Base-by-base conservation (phyloP, 2,797 vertebrate genomes). In the Pitangus sulphuratus region DNA sequence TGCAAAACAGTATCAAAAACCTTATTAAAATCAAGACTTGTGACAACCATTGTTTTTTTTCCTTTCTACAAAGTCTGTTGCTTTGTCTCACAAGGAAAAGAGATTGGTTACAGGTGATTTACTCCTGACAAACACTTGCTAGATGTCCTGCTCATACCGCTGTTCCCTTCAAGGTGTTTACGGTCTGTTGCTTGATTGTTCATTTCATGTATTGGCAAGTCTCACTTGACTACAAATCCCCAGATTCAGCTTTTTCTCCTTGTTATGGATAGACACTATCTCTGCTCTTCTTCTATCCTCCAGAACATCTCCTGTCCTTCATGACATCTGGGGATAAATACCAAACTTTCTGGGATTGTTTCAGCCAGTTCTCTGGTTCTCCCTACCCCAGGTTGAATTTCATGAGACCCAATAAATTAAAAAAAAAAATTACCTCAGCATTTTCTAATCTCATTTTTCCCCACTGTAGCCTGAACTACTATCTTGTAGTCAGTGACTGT, bases 141-240 rank as follows among this genome's bases (percentile, higher is more conserved):
- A 44, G 54, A 28, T 78, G 61, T 88, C 84, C 35, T 37, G 19
- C 26, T 92, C 17, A 54, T 66, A 87, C 61, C 35, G 25, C 91
- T 3, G 0, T 47, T 90, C 76, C 47, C 58, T 81, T 81, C 12
- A 25, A 87, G 70, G 58, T 70, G 56, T 48, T 87, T 74, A 74
- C n/a, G 2, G 68, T 82, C 26, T 7, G 51, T 62, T 66, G 45
- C 81, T 93, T 69, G 57, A 81, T 61, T 82, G 85, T 47, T 94
- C 56, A 28, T 84, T 86, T 54, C 66, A 22, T 54, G 15, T 72
- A 94, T 58, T 72, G 72, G 53, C 74, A 91, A 51, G 44, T 30
- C 64, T 87, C 71, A 91, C 61, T 44, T 71, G 53, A 95, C 90
- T 75, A 78, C 50, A 87, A 90, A 93, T 81, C 45, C 39, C 19